Evolutionary conservation across 2,113 vertebrate genomes (phyloP), one percentile per base, ranked within the genome.

Genomic region (Columbina picui): DNA sequence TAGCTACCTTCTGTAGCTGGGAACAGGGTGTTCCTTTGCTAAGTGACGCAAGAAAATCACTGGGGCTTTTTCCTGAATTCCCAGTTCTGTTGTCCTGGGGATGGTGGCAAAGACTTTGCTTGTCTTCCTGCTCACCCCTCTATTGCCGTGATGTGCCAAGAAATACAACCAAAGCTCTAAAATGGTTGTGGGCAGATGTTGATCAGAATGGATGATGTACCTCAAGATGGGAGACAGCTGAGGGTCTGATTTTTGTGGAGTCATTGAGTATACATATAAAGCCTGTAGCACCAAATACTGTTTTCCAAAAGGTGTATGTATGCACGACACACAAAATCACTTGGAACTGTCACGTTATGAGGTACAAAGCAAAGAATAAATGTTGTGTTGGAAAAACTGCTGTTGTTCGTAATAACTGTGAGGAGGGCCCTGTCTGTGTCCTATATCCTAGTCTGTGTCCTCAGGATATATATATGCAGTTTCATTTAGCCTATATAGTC

Each of bases 391-490:
- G 30, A 43, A 21, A 27, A 87, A 9, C 25, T 23, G 36, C 84
- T 61, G 59, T 71, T 88, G 14, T 18, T 50, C 3, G 0, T 4
- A 30, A 32, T 7, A 38, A 8, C 8, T 18, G n/a, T 34, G 26
- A 83, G 55, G 43, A 53, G 63, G 56, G 47, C 65, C 34, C 43
- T 19, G 43, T 45, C 43, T 19, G 9, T n/a, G n/a, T n/a, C n/a
- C n/a, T n/a, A 45, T 17, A 18, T n/a, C 61, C n/a, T 47, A 10
- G 3, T 3, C 29, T 19, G 32, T 27, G n/a, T 9, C 80, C 45
- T 21, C 32, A 22, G 60, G 55, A 23, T 22, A 3, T 2, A 3
- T 2, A 6, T 6, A 21, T 4, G 14, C 8, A 36, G 17, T 13
- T 70, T 59, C 27, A 34, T 60, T 60, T 34, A 64, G n/a, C 47